Base-by-base conservation (phyloP, 2,113 vertebrate species). In the Dicrurus megarhynchus region DNA sequence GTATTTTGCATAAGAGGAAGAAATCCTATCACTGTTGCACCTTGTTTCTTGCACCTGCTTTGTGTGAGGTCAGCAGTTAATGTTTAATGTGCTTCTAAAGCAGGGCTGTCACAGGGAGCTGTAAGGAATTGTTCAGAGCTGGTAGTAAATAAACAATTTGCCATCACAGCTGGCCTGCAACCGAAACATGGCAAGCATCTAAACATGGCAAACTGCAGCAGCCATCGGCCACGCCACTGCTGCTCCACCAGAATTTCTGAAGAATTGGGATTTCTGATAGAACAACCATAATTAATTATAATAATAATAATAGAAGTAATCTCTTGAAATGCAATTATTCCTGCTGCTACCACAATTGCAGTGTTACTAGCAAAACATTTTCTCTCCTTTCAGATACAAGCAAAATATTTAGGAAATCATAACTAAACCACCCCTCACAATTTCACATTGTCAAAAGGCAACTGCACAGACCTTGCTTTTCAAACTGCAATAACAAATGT, bases 91-190 rank as follows among this genome's bases (percentile, higher is more conserved):
- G 80, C 56, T 15, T 16, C 78, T 22, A 35, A 74, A 71, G 90
- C 63, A 21, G 53, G 3, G 59, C 49, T 46, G 49, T 47, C 82
- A 12, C 47, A 35, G 75, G 5, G 50, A 89, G 86, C 74, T 81
- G 65, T 41, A 41, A 93, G 94, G 93, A 69, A 50, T 13, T 46
- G 57, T 67, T 61, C 90, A 11, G 17, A 84, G 55, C 32, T 77
- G 82, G 65, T 1, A 39, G 89, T 35, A 93, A 95, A 93, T 49
- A 87, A 94, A 68, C 69, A 93, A 87, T 87, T 68, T 95, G 84
- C 87, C 77, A 56, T 64, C 76, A 71, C 57, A 97, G 84, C 46
- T 89, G 81, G 86, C 84, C 93, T 84, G 74, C 41, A 91, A 50
- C 68, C 10, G 10, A 57, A 87, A 80, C 90, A 44, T 1, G 44